These are phyloP conservation scores for Belgica antarctica DNA, from an alignment of 2,888 invertebrate genomes.

Conservation along the genomic window DNA sequence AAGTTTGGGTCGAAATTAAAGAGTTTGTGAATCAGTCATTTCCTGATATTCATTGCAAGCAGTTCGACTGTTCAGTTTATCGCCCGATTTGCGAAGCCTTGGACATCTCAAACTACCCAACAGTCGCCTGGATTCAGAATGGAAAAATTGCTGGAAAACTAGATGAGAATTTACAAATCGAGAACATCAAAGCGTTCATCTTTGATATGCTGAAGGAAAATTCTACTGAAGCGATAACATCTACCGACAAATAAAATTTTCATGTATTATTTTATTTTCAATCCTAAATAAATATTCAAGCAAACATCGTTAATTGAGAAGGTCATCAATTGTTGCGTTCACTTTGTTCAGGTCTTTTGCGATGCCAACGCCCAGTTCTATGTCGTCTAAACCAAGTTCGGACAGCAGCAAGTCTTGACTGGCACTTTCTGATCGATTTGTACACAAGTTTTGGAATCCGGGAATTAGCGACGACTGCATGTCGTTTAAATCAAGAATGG, in stretches of 20 bases:
- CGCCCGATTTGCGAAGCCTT: neutral
- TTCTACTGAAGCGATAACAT: neutral
- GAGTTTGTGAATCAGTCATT: no score
- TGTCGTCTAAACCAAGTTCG: slow-evolving; percentile 61
- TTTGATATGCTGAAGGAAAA: neutral
- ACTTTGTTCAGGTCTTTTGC: neutral
- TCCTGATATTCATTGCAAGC: no score
- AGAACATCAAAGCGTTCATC: slow-evolving; percentile 7
- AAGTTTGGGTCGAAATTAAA: no score
- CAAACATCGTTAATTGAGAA: slow-evolving; percentile 25
- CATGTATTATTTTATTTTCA: neutral
- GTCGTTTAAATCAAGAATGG: neutral
- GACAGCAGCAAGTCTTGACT: slow-evolving; percentile 55
- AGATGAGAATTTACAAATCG: neutral
- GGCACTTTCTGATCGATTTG: slow-evolving; percentile 47
- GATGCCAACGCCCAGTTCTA: slow-evolving; percentile 49
- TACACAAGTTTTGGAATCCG: slow-evolving; percentile 25
- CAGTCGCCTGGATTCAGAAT: slow-evolving; percentile 28
- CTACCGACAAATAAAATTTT: neutral
- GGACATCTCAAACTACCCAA: neutral
- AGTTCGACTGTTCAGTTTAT: slow-evolving; percentile 36
- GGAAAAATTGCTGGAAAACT: slow-evolving; percentile 9
- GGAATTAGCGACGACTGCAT: slow-evolving; percentile 9
- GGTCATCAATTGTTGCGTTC: slow-evolving; percentile 26
- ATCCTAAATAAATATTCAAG: slow-evolving; percentile 1